A percentile compares a stretch with the other conserved stretches of the same genome.
These are phyloP conservation scores for Ormyrus labotus DNA, from an alignment of 2,888 invertebrate species.

Conservation along the genomic window DNA sequence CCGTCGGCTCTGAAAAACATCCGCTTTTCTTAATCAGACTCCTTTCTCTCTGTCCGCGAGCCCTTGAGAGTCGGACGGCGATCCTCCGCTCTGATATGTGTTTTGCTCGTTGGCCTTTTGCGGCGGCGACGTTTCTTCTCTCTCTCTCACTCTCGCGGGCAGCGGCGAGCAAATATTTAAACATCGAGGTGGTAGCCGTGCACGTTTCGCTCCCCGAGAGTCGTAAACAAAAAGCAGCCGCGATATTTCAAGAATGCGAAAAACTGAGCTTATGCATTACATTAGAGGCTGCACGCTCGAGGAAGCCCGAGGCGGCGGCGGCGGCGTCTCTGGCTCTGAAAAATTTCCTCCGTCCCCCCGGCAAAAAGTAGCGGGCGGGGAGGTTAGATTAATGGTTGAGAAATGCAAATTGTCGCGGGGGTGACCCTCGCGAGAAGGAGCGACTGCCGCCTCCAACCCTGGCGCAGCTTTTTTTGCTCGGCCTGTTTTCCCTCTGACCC, in stretches of 20 bases:
- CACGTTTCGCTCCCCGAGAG: no score
- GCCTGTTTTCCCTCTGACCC: constrained; percentile 23
- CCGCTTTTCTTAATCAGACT: constrained; percentile 23
- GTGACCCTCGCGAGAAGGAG: constrained; percentile 19
- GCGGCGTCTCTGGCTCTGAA: not conserved
- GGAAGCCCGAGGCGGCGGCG: not conserved
- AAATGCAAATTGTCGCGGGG: constrained; percentile 73
- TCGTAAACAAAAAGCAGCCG: constrained; percentile 29
- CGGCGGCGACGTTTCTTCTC: constrained; percentile 1
- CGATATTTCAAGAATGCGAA: constrained; percentile 11
- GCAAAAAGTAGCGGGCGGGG: constrained; percentile 52
- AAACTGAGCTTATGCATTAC: constrained; percentile 15
- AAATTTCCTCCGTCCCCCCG: constrained; percentile 37
- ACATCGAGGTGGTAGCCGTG: constrained; percentile 11
- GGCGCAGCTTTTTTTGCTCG: not conserved
- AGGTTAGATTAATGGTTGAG: constrained; percentile 75
- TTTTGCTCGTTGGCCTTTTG: not conserved
- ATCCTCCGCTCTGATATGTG: no score
- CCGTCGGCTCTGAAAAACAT: not conserved
- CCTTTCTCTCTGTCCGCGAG: no score
- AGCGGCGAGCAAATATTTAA: constrained; percentile 37
- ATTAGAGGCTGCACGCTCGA: constrained; percentile 1
- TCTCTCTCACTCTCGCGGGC: not conserved
- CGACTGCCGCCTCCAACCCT: constrained; percentile 8
- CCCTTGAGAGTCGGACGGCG: no score